Percentiles rank a stretch among this genome's conserved stretches.
These are phyloP conservation scores for Chionodraco myersi DNA, from an alignment of 2,113 vertebrate genomes.

Conservation along the genomic window DNA sequence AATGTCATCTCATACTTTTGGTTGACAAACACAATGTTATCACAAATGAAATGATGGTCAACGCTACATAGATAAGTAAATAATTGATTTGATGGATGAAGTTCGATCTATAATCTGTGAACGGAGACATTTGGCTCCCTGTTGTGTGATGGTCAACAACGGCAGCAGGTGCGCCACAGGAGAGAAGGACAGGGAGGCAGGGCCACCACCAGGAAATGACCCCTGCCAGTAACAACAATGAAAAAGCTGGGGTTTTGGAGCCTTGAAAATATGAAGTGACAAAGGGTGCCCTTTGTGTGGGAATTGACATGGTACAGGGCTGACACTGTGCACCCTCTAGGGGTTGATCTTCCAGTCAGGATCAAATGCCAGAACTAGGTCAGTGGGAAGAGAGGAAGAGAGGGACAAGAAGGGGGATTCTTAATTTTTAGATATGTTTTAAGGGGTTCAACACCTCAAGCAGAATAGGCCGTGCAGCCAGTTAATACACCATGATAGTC, in stretches of 20 bases:
- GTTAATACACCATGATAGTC: conserved; percentile 8
- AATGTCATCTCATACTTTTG: not conserved
- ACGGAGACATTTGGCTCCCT: conserved; percentile 51
- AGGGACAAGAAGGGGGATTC: not conserved
- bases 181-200: conserved; percentile 46
- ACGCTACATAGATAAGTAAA: not conserved
- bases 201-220: conserved; percentile 71
- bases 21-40: not conserved
- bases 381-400: conserved; percentile 61
- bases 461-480: not conserved
- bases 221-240: conserved; percentile 73
- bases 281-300: conserved; percentile 83
- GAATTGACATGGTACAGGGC: conserved; percentile 80
- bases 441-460: conserved; percentile 21
- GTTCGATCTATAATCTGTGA: conserved; percentile 30
- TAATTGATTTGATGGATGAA: not conserved
- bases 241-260: conserved; percentile 73
- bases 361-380: conserved; percentile 87
- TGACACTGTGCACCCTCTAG: conserved; percentile 85
- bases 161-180: conserved; percentile 74
- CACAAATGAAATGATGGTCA: not conserved
- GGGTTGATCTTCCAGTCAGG: conserved; percentile 85
- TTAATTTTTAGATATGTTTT: conserved; percentile 48
- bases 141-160: conserved; percentile 67
- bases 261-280: conserved; percentile 86